Evolutionary conservation across 2,113 vertebrate species (phyloP).

Genomic region (Uria lomvia): DNA sequence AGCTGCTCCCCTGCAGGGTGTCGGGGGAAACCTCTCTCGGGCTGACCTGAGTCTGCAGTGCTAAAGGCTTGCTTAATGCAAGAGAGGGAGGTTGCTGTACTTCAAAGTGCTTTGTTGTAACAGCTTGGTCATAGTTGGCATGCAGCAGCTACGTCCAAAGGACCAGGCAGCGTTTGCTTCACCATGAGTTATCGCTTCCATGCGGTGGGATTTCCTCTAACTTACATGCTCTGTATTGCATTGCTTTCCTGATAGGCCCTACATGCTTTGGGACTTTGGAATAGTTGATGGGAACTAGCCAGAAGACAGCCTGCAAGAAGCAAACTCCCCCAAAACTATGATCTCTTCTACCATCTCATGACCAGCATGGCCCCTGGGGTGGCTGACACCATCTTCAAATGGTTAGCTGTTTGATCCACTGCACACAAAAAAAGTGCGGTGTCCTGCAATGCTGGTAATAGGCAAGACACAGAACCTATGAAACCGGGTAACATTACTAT

Average conservation of each 20-base stretch:
- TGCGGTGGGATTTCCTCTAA: not conserved
- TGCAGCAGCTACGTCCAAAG: not conserved
- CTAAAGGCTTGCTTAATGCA: not conserved
- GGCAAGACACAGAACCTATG: not conserved
- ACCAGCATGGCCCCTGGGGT: not conserved
- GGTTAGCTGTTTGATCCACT: not conserved
- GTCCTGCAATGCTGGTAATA: not conserved
- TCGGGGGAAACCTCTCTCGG: not conserved
- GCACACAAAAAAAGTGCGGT: not conserved
- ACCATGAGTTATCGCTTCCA: not conserved
- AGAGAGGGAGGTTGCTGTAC: not conserved
- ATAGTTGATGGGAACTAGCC: not conserved
- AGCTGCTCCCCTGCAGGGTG: not conserved
- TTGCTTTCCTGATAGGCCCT: not conserved
- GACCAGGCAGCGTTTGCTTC: not conserved
- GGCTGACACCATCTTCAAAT: not conserved
- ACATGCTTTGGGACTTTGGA: not conserved
- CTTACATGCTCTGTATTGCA: not conserved
- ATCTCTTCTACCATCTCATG: not conserved
- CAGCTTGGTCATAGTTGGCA: not conserved
- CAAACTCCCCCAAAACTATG: not conserved
- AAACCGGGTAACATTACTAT: not conserved
- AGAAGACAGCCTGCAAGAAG: not conserved
- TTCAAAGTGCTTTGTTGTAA: not conserved
- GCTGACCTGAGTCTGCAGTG: not conserved